Percentiles rank a stretch among this genome's conserved stretches.
Conservation (phyloP, 2,888 invertebrate species). For the Drosophila testacea region DNA sequence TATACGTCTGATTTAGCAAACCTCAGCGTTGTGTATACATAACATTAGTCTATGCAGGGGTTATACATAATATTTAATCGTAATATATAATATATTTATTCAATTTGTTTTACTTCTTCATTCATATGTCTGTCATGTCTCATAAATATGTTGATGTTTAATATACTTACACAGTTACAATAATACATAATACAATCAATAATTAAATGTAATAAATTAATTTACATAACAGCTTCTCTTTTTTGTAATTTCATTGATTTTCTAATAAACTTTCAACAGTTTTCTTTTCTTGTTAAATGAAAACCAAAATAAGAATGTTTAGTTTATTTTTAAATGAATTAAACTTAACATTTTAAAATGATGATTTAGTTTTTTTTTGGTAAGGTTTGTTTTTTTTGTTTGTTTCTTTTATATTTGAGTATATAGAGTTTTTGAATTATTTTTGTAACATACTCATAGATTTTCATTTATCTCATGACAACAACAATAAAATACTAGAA, state of each 20-base stretch:
- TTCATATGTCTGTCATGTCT: conserved; percentile 40
- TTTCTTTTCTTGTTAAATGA: conserved; percentile 13
- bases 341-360: conserved; percentile 63
- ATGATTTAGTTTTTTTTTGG: conserved; percentile 32
- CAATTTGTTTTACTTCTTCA: conserved; percentile 33
- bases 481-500: conserved; percentile 63
- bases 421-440: conserved; percentile 54
- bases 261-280: conserved; percentile 65
- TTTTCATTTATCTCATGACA: conserved; percentile 52
- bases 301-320: conserved; percentile 7
- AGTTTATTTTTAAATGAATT: conserved; percentile 43
- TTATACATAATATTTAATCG: conserved; percentile 68
- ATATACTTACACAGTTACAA: conserved; percentile 73
- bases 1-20: conserved; percentile 48
- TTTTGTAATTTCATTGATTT: conserved; percentile 56
- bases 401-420: conserved; percentile 55
- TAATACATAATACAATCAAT: conserved; percentile 58
- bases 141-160: conserved; percentile 41
- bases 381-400: conserved; percentile 21
- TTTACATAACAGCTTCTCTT: conserved; percentile 82
- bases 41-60: conserved; percentile 72
- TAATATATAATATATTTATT: conserved; percentile 40
- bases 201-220: conserved; percentile 78
- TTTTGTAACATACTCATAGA: conserved; percentile 59
- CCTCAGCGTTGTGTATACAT: conserved; percentile 63